phyloP scores from a whole-genome alignment of 2,113 vertebrate species.

The Zosterops pallidus region DNA sequence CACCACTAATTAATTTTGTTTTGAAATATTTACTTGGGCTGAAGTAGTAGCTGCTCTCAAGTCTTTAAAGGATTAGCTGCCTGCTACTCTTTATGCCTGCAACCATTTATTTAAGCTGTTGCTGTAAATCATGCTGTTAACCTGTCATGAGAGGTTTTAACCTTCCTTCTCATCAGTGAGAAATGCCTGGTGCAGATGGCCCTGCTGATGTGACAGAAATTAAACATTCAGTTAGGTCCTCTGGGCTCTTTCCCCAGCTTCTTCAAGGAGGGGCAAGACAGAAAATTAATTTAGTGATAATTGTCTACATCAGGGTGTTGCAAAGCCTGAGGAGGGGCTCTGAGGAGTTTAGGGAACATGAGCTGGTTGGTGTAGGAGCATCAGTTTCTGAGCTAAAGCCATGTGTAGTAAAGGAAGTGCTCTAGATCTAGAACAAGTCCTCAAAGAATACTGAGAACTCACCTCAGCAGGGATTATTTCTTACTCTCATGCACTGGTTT shows the following conservation, averaged over 20 bases:
- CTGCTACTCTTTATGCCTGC: neutral
- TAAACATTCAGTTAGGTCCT: neutral
- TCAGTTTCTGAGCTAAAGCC: neutral
- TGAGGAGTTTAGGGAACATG: neutral
- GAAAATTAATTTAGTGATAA: neutral
- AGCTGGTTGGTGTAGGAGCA: neutral
- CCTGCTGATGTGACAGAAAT: neutral
- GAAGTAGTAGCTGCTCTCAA: conserved; percentile 20
- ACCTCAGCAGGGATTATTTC: neutral
- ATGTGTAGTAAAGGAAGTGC: neutral
- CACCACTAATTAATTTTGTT: conserved; percentile 27
- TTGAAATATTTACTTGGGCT: conserved; percentile 47
- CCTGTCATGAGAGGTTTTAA: neutral
- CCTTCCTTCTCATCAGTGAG: neutral
- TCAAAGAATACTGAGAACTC: neutral
- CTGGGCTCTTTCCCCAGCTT: neutral
- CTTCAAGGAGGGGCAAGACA: neutral
- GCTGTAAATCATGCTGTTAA: conserved; percentile 46
- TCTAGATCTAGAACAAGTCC: neutral
- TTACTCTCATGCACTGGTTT: fast-evolving
- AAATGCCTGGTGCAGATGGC: neutral
- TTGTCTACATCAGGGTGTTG: neutral
- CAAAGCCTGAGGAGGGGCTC: neutral
- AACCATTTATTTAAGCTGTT: conserved; percentile 14
- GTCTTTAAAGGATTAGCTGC: conserved; percentile 49